Conservation (phyloP, 2,113 vertebrate genomes). For the Apaloderma vittatum region DNA sequence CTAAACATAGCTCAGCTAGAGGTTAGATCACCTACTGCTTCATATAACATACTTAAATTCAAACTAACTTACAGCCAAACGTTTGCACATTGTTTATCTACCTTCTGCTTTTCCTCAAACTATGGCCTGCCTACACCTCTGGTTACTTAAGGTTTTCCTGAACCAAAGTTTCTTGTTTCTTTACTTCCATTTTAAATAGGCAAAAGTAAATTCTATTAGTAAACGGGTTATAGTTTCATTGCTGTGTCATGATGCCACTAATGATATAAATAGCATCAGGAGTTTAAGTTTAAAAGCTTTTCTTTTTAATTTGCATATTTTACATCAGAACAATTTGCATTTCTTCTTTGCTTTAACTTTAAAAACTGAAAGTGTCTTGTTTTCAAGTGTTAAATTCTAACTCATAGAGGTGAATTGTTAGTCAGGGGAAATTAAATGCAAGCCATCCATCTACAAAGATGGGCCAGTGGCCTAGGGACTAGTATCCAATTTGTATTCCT, state of each 20-base stretch:
- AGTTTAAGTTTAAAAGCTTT: background rate
- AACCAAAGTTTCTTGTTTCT: background rate
- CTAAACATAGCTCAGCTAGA: background rate
- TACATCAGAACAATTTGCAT: background rate
- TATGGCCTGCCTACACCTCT: background rate
- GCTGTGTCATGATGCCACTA: constrained; percentile 55
- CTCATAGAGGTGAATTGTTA: constrained; percentile 65
- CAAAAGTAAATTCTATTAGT: background rate
- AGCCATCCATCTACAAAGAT: constrained; percentile 59
- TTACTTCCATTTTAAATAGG: background rate
- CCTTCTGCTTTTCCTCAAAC: background rate
- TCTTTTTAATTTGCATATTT: background rate
- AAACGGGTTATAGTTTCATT: constrained; percentile 47
- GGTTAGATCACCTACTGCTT: background rate
- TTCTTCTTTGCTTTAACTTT: background rate
- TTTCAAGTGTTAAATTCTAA: constrained; percentile 54
- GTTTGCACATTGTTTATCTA: background rate
- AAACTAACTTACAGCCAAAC: background rate
- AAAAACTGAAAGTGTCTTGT: background rate
- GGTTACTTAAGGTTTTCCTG: background rate
- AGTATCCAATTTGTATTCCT: constrained; percentile 55
- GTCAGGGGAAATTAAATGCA: constrained; percentile 64
- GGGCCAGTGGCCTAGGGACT: constrained; percentile 51
- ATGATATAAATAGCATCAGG: constrained; percentile 15
- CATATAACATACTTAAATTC: background rate